phyloP scores from a whole-genome alignment of 2,113 vertebrate species.

The Prionailurus viverrinus region DNA sequence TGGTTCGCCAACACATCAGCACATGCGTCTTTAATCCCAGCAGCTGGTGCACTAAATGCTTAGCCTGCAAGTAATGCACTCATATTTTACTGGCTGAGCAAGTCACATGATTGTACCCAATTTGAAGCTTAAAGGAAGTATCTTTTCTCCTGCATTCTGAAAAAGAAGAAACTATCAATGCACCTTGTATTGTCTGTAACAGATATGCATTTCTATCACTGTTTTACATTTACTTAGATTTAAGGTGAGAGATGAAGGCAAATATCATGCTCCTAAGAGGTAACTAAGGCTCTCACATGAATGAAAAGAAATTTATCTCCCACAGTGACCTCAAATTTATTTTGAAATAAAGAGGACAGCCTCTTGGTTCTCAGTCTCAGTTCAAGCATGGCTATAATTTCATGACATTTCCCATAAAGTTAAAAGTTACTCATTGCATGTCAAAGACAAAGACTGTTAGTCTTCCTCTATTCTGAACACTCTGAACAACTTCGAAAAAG shows the following conservation, averaged over 20 bases:
- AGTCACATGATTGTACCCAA: not conserved
- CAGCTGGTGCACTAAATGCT: not conserved
- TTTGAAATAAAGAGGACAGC: constrained; percentile 31
- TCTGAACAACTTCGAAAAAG: not conserved
- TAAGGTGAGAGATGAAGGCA: not conserved
- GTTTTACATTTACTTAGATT: not conserved
- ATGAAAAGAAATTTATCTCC: not conserved
- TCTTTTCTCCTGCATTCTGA: not conserved
- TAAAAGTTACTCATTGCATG: not conserved
- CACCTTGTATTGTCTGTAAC: not conserved
- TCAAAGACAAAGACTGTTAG: not conserved
- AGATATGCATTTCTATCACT: not conserved
- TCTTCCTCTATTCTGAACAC: not conserved
- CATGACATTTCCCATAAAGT: not conserved
- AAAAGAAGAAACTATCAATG: not conserved
- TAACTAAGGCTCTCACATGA: not conserved
- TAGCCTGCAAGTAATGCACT: not conserved
- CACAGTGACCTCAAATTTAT: not conserved
- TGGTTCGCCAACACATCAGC: not conserved
- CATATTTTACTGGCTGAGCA: not conserved
- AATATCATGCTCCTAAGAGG: not conserved
- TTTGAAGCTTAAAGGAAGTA: not conserved
- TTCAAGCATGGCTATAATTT: not conserved
- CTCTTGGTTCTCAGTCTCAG: not conserved
- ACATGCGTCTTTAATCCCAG: not conserved